A percentile compares a stretch with the other conserved stretches of the same genome.
phyloP scores from a whole-genome alignment of 2,113 vertebrate genomes.

The Nestor notabilis region DNA sequence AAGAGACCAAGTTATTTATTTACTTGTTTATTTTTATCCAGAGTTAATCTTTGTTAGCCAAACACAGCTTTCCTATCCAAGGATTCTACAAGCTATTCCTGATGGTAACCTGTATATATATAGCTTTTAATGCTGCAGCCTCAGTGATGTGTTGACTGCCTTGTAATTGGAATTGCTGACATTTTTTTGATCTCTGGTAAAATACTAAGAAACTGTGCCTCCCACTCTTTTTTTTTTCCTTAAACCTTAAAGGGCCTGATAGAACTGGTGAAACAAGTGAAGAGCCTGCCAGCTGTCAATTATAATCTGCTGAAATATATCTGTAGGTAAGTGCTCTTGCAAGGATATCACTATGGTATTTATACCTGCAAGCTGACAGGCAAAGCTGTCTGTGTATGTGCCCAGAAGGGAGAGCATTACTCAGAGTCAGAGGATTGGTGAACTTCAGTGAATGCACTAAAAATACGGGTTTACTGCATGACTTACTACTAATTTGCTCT shows the following conservation, averaged over 20 bases:
- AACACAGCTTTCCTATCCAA: not conserved
- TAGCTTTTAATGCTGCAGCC: not conserved
- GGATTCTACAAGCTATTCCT: not conserved
- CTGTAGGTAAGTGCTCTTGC: conserved; percentile 85
- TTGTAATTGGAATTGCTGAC: not conserved
- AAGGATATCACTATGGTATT: not conserved
- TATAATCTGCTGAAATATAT: conserved; percentile 97
- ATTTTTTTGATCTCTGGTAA: not conserved
- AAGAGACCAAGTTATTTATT: not conserved
- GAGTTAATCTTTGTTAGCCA: not conserved
- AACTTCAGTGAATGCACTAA: not conserved
- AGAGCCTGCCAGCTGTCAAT: conserved; percentile 91
- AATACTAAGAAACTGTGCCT: not conserved
- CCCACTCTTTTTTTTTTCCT: not conserved
- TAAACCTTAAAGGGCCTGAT: conserved; percentile 84
- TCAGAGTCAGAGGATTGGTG: not conserved
- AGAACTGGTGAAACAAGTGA: conserved; percentile 88
- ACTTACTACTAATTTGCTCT: not conserved
- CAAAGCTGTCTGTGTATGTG: not conserved
- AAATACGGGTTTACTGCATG: not conserved
- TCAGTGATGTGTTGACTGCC: not conserved
- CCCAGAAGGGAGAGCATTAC: not conserved
- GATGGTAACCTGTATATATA: not conserved
- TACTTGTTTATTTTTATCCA: not conserved
- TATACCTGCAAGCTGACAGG: not conserved